Conservation (phyloP, 2,888 invertebrate genomes). For the Scaptodrosophila latifasciaeformis region DNA sequence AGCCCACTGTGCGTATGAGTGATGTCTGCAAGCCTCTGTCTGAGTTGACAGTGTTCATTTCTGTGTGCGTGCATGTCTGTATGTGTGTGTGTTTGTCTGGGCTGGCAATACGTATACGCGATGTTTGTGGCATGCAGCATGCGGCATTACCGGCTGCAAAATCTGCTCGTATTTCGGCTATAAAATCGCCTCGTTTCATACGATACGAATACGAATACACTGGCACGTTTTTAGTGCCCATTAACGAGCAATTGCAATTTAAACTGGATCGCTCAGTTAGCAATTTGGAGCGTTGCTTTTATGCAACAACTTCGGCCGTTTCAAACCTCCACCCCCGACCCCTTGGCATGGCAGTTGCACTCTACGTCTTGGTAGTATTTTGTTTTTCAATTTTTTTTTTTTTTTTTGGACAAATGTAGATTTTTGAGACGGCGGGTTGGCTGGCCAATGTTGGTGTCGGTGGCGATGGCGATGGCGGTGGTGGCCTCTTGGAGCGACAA, state of each 20-base stretch:
- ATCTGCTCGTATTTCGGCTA: background rate
- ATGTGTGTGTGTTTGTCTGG: background rate
- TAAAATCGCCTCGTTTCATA: background rate
- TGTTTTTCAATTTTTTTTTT: too few species aligned
- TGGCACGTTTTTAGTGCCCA: slow-evolving; percentile 72
- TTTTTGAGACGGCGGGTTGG: slow-evolving; percentile 51
- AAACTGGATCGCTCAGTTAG: slow-evolving; percentile 73
- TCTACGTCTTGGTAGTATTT: slow-evolving; percentile 42
- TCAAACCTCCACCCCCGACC: background rate
- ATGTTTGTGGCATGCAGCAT: slow-evolving; percentile 6
- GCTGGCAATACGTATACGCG: slow-evolving; percentile 3
- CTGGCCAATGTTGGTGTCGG: slow-evolving; percentile 37
- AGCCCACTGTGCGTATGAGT: slow-evolving; percentile 57
- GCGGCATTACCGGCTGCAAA: background rate
- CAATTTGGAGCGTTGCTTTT: slow-evolving; percentile 70
- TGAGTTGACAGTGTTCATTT: background rate
- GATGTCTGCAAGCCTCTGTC: slow-evolving; percentile 26
- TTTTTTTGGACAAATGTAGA: slow-evolving; percentile 66
- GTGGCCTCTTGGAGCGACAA: background rate
- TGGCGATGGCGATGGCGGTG: slow-evolving; percentile 1
- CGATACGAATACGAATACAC: slow-evolving; percentile 29
- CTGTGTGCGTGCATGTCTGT: background rate
- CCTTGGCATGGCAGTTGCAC: slow-evolving; percentile 8
- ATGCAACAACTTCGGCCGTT: slow-evolving; percentile 51
- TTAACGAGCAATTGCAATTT: slow-evolving; percentile 74